Base-by-base conservation (phyloP, 2,113 vertebrate species). In the Acanthochromis polyacanthus region DNA sequence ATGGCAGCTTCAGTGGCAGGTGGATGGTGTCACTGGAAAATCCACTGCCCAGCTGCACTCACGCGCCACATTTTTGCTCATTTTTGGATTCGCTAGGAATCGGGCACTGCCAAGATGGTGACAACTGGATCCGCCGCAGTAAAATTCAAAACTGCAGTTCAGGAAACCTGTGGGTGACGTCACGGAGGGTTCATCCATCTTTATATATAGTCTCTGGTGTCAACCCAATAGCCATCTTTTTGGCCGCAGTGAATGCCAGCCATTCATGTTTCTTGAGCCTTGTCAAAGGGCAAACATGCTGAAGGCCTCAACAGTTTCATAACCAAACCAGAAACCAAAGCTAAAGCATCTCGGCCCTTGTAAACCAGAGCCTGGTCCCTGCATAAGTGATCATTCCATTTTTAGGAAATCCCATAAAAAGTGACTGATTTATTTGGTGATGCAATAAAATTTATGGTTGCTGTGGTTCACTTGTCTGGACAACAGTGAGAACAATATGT, bases 311-410 rank as follows among this genome's bases (percentile, higher is more conserved):
- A 53, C 71, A 0, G 19, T 22, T 76, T 75, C 52, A 74, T 38
- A 81, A 48, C 58, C 58, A 80, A 84, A 70, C 70, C 66, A 48
- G 60, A 86, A 90, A 40, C 62, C 62, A 64, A 78, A 81, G 40
- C 23, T 30, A 17, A 81, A 73, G 75, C 48, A 59, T 64, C 66
- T 58, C 14, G 9, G 1, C 25, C 38, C 63, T 62, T 28, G 69
- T 75, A 80, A 87, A 85, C 63, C 77, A 52, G 30, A 67, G 67
- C 32, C 46, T 15, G 40, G 51, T 72, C 10, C 28, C 74, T 88
- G 84, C 71, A 57, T 30, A 83, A 85, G 78, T 67, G 40, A 84
- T 86, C 75, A 69, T 72, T 71, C 76, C 69, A 57, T 68, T 81
- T 88, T 86, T 51, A 66, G 52, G 43, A 85, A 71, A 70, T 77